A percentile compares a stretch with the other conserved stretches of the same genome.
These are phyloP conservation scores for Sparidentex hasta DNA, from an alignment of 2,797 vertebrate genomes.

Conservation along the genomic window DNA sequence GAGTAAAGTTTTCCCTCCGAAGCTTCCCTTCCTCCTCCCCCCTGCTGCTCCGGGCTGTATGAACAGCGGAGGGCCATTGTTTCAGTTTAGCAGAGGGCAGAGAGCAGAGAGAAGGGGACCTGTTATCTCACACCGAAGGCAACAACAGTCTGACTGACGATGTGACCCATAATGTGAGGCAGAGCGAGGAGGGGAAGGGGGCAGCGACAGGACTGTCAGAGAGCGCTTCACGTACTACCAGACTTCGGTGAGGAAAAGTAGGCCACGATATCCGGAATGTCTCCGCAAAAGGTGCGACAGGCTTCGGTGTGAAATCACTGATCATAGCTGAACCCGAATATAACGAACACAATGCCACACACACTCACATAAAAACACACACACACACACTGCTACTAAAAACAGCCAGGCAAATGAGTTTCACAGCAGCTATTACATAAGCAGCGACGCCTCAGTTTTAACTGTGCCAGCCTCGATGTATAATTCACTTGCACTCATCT, in stretches of 20 bases:
- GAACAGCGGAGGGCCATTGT: constrained; percentile 72
- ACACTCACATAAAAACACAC: constrained; percentile 25
- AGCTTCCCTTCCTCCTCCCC: constrained; percentile 63
- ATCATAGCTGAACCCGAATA: constrained; percentile 44
- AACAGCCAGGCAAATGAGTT: constrained; percentile 76
- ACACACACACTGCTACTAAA: constrained; percentile 49
- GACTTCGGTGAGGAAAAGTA: constrained; percentile 45
- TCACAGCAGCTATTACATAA: constrained; percentile 84
- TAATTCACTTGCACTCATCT: constrained; percentile 78
- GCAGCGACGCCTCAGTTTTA: constrained; percentile 67
- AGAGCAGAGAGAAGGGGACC: constrained; percentile 61
- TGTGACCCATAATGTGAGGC: constrained; percentile 50
- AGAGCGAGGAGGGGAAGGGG: constrained; percentile 11
- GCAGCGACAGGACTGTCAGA: constrained; percentile 21
- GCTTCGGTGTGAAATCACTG: constrained; percentile 49
- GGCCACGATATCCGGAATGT: constrained; percentile 41
- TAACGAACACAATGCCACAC: constrained; percentile 26
- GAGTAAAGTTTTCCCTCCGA: constrained; percentile 72
- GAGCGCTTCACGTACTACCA: constrained; percentile 28
- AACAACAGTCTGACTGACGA: constrained; percentile 67
- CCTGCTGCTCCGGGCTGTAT: constrained; percentile 59
- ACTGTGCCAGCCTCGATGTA: constrained; percentile 80
- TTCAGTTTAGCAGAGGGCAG: constrained; percentile 70
- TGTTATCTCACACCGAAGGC: constrained; percentile 69
- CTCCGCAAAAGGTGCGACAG: constrained; percentile 46